These are phyloP conservation scores for Eurosta solidaginis DNA, from an alignment of 1,140 invertebrate species.

Conservation along the genomic window DNA sequence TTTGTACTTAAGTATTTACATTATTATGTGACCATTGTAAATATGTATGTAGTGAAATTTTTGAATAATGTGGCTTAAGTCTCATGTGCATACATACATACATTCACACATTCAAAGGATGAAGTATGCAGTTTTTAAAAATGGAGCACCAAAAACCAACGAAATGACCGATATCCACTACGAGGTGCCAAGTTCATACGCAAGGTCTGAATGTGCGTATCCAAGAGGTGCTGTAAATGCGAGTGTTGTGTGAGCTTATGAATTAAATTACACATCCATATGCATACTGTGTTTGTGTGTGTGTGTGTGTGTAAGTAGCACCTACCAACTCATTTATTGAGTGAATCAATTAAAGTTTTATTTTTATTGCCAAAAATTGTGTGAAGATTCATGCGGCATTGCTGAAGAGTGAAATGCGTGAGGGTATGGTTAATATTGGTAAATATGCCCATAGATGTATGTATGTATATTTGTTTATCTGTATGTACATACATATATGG, in stretches of 20 bases:
- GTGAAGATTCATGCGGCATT: neutral
- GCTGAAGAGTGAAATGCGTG: neutral
- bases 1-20: too few species aligned
- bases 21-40: too few species aligned
- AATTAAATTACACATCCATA: neutral
- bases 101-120: too few species aligned
- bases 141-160: too few species aligned
- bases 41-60: too few species aligned
- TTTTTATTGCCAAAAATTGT: neutral
- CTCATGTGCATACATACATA: too few species aligned
- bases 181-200: too few species aligned
- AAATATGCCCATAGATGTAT: neutral
- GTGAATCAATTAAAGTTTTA: neutral
- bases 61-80: too few species aligned
- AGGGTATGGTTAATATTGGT: neutral
- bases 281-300: too few species aligned
- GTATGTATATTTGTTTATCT: neutral
- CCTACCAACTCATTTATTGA: slow-evolving; percentile 6
- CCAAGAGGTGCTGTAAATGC: neutral
- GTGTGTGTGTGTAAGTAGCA: too few species aligned
- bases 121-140: too few species aligned
- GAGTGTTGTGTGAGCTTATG: neutral
- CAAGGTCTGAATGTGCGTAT: neutral
- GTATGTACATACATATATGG: neutral
- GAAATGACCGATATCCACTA: too few species aligned